These are phyloP conservation scores for Timema podura DNA, from an alignment of 2,888 invertebrate genomes.

Conservation along the genomic window DNA sequence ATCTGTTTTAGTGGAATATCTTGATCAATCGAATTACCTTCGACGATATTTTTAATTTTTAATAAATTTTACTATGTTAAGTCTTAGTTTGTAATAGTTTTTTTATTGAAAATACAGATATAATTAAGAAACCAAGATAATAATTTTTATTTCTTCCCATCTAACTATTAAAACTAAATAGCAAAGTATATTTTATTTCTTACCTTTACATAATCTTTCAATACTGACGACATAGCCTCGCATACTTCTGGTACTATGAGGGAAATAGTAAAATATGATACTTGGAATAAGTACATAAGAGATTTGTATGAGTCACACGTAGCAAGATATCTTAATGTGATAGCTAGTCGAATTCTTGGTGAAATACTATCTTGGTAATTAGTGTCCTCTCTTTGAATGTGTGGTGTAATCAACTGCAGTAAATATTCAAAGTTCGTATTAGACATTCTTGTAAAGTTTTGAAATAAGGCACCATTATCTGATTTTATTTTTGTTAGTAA, in stretches of 20 bases:
- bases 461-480: not conserved
- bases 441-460: not conserved
- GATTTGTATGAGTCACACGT: not conserved
- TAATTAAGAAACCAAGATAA: not conserved
- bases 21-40: too few species aligned
- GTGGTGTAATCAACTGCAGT: not conserved
- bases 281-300: not conserved
- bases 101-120: not conserved
- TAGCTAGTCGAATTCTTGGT: not conserved
- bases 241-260: not conserved
- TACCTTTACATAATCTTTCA: slow-evolving; percentile 2
- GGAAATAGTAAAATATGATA: not conserved
- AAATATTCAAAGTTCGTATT: not conserved
- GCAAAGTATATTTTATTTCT: not conserved
- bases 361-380: not conserved
- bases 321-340: not conserved
- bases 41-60: too few species aligned
- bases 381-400: not conserved
- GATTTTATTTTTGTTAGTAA: too few species aligned
- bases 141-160: not conserved
- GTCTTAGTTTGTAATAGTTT: too few species aligned
- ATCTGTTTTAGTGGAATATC: too few species aligned
- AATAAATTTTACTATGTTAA: too few species aligned
- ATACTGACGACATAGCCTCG: not conserved
- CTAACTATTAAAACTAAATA: not conserved